phyloP scores from a whole-genome alignment of 2,888 invertebrate genomes.

The Eristalis arbustorum region DNA sequence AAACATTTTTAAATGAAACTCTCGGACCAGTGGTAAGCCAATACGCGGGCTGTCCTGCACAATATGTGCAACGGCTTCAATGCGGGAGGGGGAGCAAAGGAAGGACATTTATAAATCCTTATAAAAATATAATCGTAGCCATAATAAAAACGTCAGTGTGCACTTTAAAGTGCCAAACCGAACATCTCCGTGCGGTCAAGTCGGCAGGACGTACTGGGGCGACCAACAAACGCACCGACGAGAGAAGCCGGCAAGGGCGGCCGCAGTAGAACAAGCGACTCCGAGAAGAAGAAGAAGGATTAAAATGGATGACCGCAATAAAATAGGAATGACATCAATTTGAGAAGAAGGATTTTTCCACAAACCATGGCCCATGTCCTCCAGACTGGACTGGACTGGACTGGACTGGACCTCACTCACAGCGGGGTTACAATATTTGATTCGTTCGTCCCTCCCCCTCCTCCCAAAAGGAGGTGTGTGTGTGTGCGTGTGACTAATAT shows the following conservation, averaged over 20 bases:
- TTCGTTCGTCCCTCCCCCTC: neutral
- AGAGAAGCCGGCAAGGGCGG: constrained; percentile 2
- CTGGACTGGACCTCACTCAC: neutral
- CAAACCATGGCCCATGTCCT: constrained; percentile 1
- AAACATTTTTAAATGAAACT: constrained; percentile 25
- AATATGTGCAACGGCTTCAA: constrained; percentile 12
- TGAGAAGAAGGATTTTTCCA: constrained; percentile 50
- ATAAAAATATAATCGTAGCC: constrained; percentile 57
- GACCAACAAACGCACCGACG: neutral
- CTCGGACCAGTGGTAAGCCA: neutral
- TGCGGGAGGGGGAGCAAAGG: neutral
- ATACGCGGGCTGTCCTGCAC: neutral
- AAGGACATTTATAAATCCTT: constrained; percentile 40
- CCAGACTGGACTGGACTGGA: neutral
- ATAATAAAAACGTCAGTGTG: constrained; percentile 51
- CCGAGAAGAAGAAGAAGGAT: constrained; percentile 34
- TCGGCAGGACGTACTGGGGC: neutral
- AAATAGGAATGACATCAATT: constrained; percentile 66
- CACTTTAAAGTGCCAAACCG: constrained; percentile 57
- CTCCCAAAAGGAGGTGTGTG: neutral
- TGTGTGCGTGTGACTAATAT: constrained; percentile 37
- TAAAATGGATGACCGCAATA: constrained; percentile 66
- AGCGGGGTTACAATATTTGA: constrained; percentile 13
- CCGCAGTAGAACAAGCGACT: neutral
- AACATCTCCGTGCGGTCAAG: constrained; percentile 48